A percentile compares a stretch with the other conserved stretches of the same genome.
phyloP scores from a whole-genome alignment of 2,797 vertebrate species.

The Lacerta viridis region DNA sequence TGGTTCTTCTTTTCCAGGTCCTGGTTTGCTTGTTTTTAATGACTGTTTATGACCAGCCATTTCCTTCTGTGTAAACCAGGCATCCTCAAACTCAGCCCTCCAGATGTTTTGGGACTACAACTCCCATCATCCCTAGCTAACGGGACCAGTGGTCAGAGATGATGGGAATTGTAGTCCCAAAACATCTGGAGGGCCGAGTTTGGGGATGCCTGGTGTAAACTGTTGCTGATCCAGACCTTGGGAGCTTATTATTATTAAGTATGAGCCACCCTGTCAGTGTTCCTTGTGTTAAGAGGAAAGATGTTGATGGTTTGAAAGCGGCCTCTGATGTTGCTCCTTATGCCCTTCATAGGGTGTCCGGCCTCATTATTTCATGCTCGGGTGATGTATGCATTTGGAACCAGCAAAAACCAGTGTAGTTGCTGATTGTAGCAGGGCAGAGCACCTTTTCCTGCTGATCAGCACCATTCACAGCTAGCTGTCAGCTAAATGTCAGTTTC shows the following conservation, averaged over 20 bases:
- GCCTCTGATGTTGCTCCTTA: constrained; percentile 33
- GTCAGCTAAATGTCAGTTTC: constrained; percentile 41
- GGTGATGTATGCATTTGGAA: constrained; percentile 22
- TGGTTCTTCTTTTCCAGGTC: neutral
- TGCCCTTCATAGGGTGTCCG: constrained; percentile 28
- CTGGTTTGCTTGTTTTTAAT: neutral
- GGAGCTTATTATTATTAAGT: neutral
- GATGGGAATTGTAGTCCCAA: no score
- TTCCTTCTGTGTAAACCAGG: neutral
- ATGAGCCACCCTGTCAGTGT: constrained; percentile 17
- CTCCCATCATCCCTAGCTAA: no score
- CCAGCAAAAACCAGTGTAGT: constrained; percentile 19
- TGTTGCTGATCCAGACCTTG: constrained; percentile 34
- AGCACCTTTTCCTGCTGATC: constrained; percentile 43
- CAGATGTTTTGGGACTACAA: no score
- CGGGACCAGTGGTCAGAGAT: no score
- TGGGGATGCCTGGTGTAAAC: neutral
- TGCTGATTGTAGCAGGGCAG: constrained; percentile 45
- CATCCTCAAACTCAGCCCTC: no score
- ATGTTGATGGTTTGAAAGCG: constrained; percentile 46
- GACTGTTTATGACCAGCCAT: neutral
- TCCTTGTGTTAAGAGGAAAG: constrained; percentile 29
- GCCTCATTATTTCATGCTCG: constrained; percentile 34
- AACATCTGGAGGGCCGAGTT: no score
- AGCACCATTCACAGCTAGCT: constrained; percentile 15